Evolutionary conservation across 2,113 vertebrate species (phyloP).

Genomic region (Hirundichthys speculiger): DNA sequence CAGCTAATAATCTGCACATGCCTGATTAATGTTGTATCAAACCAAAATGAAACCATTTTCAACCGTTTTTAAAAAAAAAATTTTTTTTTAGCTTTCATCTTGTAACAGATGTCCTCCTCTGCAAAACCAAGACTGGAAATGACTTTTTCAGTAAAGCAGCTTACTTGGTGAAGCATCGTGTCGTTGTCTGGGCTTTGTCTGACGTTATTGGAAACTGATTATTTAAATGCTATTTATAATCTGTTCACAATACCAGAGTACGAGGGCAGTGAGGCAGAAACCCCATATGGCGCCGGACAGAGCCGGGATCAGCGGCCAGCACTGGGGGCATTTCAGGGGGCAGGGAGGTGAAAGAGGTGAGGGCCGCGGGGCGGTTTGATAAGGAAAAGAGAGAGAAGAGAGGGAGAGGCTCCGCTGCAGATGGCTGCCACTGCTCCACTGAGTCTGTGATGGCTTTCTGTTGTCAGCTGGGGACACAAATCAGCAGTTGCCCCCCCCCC

Average conservation of each 20-base stretch:
- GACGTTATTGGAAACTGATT: conserved; percentile 49
- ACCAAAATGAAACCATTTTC: no score
- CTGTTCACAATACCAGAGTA: conserved; percentile 16
- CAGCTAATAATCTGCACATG: no score
- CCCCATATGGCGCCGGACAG: conserved; percentile 30
- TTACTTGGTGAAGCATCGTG: conserved; percentile 20
- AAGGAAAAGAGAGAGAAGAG: conserved; percentile 1
- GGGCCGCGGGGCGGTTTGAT: conserved; percentile 7
- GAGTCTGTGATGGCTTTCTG: background rate
- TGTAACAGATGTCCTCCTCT: conserved; percentile 37
- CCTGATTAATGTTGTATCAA: no score
- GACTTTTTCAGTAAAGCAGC: conserved; percentile 39
- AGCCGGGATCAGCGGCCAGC: conserved; percentile 27
- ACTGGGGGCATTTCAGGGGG: no score
- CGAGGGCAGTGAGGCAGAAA: conserved; percentile 21
- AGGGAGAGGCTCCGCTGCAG: conserved; percentile 23
- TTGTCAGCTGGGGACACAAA: conserved; percentile 59
- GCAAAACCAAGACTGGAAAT: conserved; percentile 41
- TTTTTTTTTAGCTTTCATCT: background rate
- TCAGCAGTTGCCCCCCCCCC: conserved; percentile 22
- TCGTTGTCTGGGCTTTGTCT: conserved; percentile 26
- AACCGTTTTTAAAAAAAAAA: no score
- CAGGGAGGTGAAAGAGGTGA: no score
- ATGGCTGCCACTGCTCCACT: conserved; percentile 38
- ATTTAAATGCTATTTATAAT: conserved; percentile 61